These are phyloP conservation scores for Pteronotus mesoamericanus DNA, from an alignment of 2,797 vertebrate species.

Conservation along the genomic window DNA sequence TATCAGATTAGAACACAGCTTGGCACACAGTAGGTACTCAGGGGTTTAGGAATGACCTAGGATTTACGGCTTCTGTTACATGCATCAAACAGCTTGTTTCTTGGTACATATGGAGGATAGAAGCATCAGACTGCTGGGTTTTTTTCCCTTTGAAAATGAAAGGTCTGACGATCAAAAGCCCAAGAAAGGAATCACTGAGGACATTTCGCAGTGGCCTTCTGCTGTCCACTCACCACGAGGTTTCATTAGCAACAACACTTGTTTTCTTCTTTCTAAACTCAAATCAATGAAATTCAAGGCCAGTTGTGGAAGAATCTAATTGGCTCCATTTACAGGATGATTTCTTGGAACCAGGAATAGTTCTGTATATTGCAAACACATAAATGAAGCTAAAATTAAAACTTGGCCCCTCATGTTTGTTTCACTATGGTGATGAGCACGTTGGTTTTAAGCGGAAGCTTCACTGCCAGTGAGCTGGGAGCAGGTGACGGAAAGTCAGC, in stretches of 20 bases:
- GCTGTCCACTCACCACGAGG: neutral
- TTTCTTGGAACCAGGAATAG: neutral
- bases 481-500: neutral
- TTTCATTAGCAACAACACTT: neutral
- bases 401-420: rapidly evolving
- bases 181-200: neutral
- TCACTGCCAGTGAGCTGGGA: neutral
- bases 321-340: neutral
- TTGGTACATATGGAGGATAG: neutral
- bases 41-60: neutral
- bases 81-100: neutral
- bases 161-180: neutral
- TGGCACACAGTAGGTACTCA: neutral
- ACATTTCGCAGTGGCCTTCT: neutral
- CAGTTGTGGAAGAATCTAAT: neutral
- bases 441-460: rapidly evolving
- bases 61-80: neutral
- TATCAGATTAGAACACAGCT: too few relatives aligned
- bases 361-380: neutral
- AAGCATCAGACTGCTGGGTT: neutral
- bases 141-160: conserved; percentile 32
- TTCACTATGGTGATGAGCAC: rapidly evolving
- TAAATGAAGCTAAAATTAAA: neutral
- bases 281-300: neutral
- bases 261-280: neutral